phyloP scores from a whole-genome alignment of 2,888 invertebrate genomes.

The Pyrrhopygopsis socrates region DNA sequence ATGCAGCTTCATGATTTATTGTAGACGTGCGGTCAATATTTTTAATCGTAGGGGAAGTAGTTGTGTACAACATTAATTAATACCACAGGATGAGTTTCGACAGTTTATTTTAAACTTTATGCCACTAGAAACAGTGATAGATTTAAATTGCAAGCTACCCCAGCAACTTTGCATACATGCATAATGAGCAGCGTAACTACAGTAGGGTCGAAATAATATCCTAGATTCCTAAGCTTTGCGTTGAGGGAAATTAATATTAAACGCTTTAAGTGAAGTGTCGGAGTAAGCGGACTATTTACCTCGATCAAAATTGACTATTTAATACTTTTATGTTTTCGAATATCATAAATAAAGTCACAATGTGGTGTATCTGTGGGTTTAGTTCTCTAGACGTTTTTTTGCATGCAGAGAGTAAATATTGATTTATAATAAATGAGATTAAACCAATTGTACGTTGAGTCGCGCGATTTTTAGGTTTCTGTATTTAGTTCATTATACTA shows the following conservation, averaged over 20 bases:
- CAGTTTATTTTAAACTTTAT: not conserved
- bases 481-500: too few species aligned
- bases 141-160: not conserved
- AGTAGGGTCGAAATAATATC: constrained; percentile 20
- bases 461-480: too few species aligned
- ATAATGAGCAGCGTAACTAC: constrained; percentile 8
- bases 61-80: not conserved
- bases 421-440: too few species aligned
- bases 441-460: too few species aligned
- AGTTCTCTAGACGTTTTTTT: too few species aligned
- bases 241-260: not conserved
- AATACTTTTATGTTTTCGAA: too few species aligned
- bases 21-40: constrained; percentile 26
- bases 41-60: constrained; percentile 12
- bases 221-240: not conserved
- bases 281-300: too few species aligned
- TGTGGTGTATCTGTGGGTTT: too few species aligned
- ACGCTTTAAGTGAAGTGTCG: not conserved
- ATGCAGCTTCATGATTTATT: not conserved
- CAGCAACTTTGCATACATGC: constrained; percentile 8
- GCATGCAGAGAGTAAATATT: too few species aligned
- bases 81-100: not conserved
- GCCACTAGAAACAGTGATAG: not conserved
- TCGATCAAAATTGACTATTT: too few species aligned
- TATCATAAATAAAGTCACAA: too few species aligned